These are phyloP conservation scores for Dione vanillae DNA, from an alignment of 2,888 invertebrate species.

Conservation along the genomic window DNA sequence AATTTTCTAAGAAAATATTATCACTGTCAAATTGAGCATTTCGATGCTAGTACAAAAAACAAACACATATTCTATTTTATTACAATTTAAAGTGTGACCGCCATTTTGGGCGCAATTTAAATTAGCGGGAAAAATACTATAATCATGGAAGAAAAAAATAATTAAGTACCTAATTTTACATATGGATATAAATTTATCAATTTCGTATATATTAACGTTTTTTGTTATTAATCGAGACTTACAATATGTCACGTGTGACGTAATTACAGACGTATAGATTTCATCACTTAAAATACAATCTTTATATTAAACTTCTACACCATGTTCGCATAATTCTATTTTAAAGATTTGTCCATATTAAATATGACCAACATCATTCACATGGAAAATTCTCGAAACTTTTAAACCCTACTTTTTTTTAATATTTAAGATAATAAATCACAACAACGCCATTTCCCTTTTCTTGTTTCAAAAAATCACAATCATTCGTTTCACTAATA, in stretches of 20 bases:
- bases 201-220: too few species aligned
- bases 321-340: too few species aligned
- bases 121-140: background rate
- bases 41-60: conserved; percentile 15
- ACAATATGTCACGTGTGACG: background rate
- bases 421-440: conserved; percentile 14
- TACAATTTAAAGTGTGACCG: background rate
- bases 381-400: conserved; percentile 4
- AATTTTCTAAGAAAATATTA: conserved; percentile 10
- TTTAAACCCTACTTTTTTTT: background rate
- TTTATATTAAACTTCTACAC: background rate
- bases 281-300: background rate
- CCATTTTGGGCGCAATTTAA: background rate
- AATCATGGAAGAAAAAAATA: background rate
- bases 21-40: conserved; percentile 23
- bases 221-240: too few species aligned
- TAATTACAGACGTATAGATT: background rate
- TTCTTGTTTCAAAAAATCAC: background rate
- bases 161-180: background rate
- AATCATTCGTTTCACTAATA: conserved; percentile 1
- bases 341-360: background rate
- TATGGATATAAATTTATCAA: background rate
- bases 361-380: background rate
- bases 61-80: background rate
- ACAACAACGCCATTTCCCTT: background rate